A percentile compares a stretch with the other conserved stretches of the same genome.
Conservation (phyloP, 2,113 vertebrate genomes). For the Sialia sialis region DNA sequence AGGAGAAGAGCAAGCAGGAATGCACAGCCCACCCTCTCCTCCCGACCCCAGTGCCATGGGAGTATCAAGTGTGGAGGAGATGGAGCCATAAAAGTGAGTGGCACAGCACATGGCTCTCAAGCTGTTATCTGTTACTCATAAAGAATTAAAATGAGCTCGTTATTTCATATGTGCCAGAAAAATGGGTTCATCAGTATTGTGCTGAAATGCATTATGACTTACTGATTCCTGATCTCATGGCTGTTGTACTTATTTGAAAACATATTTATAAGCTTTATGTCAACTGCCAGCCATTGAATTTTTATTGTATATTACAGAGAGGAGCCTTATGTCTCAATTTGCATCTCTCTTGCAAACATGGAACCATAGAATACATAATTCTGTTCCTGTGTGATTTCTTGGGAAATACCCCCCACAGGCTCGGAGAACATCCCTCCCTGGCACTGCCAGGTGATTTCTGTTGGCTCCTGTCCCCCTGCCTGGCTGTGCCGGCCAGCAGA, state of each 20-base stretch:
- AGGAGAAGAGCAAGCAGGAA: not conserved
- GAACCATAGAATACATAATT: not conserved
- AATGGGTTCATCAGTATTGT: conserved; percentile 25
- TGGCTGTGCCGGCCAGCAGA: not conserved
- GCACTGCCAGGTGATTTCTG: not conserved
- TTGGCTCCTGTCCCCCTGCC: not conserved
- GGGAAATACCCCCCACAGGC: not conserved
- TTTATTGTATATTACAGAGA: conserved; percentile 57
- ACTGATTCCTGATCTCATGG: conserved; percentile 34
- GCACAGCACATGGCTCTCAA: conserved; percentile 7
- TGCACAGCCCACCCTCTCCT: not conserved
- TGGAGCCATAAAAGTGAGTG: conserved; percentile 23
- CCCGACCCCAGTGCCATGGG: not conserved
- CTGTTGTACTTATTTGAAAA: conserved; percentile 59
- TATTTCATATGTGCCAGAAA: conserved; percentile 33
- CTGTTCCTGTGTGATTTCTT: not conserved
- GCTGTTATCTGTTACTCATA: conserved; percentile 51
- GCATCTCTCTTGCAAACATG: not conserved
- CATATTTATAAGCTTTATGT: conserved; percentile 51
- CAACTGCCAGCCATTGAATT: conserved; percentile 53
- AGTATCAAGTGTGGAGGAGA: not conserved
- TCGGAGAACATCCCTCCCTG: not conserved
- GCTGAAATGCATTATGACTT: conserved; percentile 20
- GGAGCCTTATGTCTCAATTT: conserved; percentile 36
- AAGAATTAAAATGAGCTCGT: conserved; percentile 56